phyloP scores from a whole-genome alignment of 2,888 invertebrate species.

The Aphrophora alni region DNA sequence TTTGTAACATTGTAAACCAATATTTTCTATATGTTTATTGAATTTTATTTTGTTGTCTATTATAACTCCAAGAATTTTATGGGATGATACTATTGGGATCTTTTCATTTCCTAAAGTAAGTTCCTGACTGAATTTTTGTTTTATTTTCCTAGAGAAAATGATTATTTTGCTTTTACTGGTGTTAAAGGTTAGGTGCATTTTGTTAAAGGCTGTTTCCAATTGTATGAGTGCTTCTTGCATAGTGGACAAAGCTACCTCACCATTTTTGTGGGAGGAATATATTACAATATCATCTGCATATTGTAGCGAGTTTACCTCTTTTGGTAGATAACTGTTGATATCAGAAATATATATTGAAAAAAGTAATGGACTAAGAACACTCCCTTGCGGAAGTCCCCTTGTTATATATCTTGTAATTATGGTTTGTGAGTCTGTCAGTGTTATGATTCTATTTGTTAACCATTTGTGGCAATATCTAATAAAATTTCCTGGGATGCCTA shows the following conservation, averaged over 20 bases:
- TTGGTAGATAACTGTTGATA: background rate
- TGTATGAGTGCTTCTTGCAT: background rate
- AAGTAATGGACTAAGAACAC: background rate
- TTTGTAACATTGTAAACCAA: background rate
- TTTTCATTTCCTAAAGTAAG: background rate
- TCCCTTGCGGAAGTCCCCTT: slow-evolving; percentile 6
- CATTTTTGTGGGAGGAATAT: background rate
- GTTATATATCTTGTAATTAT: background rate
- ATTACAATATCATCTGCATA: slow-evolving; percentile 13
- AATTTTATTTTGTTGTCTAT: background rate
- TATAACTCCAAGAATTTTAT: background rate
- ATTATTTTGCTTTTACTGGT: background rate
- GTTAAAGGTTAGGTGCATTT: background rate
- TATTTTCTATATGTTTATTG: background rate
- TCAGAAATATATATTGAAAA: slow-evolving; percentile 7
- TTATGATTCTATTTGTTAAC: background rate
- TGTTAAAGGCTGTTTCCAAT: background rate
- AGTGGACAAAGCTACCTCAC: background rate
- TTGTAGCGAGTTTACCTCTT: background rate
- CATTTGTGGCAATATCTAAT: background rate
- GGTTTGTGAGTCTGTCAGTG: background rate
- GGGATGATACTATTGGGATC: background rate
- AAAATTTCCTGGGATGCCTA: background rate
- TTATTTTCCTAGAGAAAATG: background rate
- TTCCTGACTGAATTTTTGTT: background rate